Conservation (phyloP, 1,140 invertebrate genomes). For the Lepidurus apus region DNA sequence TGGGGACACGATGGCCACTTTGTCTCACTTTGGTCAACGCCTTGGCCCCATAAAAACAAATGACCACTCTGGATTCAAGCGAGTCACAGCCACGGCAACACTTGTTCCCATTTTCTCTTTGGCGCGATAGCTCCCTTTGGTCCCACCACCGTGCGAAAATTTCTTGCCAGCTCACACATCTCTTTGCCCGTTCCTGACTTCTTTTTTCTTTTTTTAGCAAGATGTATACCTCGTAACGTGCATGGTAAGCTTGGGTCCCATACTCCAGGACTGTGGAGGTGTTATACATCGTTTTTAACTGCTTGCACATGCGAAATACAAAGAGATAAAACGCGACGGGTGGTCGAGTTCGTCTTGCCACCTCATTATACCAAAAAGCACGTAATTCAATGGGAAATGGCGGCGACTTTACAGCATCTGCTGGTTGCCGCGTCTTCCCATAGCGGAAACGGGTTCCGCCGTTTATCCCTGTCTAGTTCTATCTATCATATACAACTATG, state of each 20-base stretch:
- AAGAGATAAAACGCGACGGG: slow-evolving; percentile 1
- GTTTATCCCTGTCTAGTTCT: slow-evolving; percentile 4
- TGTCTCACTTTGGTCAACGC: slow-evolving; percentile 21
- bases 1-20: slow-evolving; percentile 17
- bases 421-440: not conserved
- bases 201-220: not conserved
- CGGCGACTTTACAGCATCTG: slow-evolving; percentile 3
- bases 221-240: not conserved
- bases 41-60: slow-evolving; percentile 17
- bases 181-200: not conserved
- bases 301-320: slow-evolving; percentile 2
- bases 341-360: slow-evolving; percentile 12
- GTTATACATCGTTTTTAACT: slow-evolving; percentile 6
- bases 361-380: slow-evolving; percentile 5
- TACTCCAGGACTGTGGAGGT: not conserved
- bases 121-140: not conserved
- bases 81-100: not conserved
- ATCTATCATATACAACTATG: not conserved
- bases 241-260: not conserved
- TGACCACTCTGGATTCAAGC: slow-evolving; percentile 17
- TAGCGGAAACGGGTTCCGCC: not conserved
- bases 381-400: slow-evolving; percentile 6
- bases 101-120: slow-evolving; percentile 4
- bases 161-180: not conserved
- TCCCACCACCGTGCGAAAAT: slow-evolving; percentile 1